phyloP scores from a whole-genome alignment of 2,888 invertebrate genomes.

The Drosophila longiperda region DNA sequence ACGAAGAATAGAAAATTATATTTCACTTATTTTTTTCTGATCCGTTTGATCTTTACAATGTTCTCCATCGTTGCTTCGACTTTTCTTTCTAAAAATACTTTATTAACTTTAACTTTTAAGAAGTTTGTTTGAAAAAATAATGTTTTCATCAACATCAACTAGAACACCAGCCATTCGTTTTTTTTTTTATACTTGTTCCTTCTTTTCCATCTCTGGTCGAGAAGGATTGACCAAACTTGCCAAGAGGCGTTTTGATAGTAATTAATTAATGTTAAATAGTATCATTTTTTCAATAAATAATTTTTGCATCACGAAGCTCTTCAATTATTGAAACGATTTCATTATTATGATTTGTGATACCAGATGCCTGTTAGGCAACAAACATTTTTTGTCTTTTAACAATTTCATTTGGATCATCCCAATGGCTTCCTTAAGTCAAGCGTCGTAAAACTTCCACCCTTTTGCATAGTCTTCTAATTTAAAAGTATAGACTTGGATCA shows the following conservation, averaged over 20 bases:
- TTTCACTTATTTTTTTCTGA: too few species aligned
- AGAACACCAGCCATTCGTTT: not conserved
- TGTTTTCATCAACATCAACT: not conserved
- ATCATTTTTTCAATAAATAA: not conserved
- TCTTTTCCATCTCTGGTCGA: too few species aligned
- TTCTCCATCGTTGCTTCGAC: not conserved
- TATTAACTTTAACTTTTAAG: conserved; percentile 4
- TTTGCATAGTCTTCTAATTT: too few species aligned
- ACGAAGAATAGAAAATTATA: too few species aligned
- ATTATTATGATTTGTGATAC: conserved; percentile 38
- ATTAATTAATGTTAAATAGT: not conserved
- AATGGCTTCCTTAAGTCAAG: conserved; percentile 26
- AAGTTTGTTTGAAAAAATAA: not conserved
- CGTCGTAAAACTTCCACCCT: not conserved
- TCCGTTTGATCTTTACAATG: not conserved
- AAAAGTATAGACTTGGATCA: too few species aligned
- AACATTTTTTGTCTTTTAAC: conserved; percentile 70
- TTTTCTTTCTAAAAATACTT: not conserved
- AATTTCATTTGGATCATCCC: conserved; percentile 75
- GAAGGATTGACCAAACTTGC: too few species aligned
- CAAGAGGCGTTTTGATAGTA: too few species aligned
- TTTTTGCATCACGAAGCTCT: conserved; percentile 31
- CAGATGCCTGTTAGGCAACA: conserved; percentile 30
- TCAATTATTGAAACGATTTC: conserved; percentile 42
- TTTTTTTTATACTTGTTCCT: not conserved